Evolutionary conservation across 1,140 invertebrate species (phyloP), one percentile per base, ranked within the genome.

Genomic region (Atta cephalotes): DNA sequence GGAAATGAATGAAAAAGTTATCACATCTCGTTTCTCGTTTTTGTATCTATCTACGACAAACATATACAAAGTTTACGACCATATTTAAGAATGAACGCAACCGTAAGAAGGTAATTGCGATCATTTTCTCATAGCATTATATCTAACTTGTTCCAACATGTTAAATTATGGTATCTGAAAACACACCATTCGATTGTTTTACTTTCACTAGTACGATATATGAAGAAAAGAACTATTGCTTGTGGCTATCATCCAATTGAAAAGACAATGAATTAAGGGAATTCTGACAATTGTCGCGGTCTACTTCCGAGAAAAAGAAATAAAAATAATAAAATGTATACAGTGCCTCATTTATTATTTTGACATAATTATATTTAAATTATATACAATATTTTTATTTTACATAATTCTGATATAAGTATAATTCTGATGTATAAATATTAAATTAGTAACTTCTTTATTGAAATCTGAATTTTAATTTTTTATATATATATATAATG

Each of bases 191-290:
- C 76, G 85, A 92, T 88, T 81, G 85, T 90, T 92, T 92, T 80
- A 93, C 92, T 93, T 93, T 93, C 92, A 90, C 92, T 86, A 74
- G 77, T 74, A 62, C 45, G 60, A 86, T 21, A 86, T 21, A 21
- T 72, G 68, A 72, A 84, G 66, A 79, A 88, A 85, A 25, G 16
- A 12, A 77, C 45, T 53, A 25, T 78, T 80, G 39, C 63, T 31
- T n/a, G n/a, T 28, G 14, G 10, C 21, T 21, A n/a, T 60, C 72
- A 60, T 66, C n/a, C 74, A 56, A 89, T 84, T 84, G 18, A 31
- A 28, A 63, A 72, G 62, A 62, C n/a, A 39, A 35, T 6, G 53
- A 68, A 62, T 56, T 31, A 65, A 3, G 10, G 18, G n/a, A 39
- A 62, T n/a, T 82, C 39, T 70, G 12, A 14, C 39, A 21, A 72